These are phyloP conservation scores for Drosophila affinis DNA, from an alignment of 2,888 invertebrate species.

Conservation along the genomic window DNA sequence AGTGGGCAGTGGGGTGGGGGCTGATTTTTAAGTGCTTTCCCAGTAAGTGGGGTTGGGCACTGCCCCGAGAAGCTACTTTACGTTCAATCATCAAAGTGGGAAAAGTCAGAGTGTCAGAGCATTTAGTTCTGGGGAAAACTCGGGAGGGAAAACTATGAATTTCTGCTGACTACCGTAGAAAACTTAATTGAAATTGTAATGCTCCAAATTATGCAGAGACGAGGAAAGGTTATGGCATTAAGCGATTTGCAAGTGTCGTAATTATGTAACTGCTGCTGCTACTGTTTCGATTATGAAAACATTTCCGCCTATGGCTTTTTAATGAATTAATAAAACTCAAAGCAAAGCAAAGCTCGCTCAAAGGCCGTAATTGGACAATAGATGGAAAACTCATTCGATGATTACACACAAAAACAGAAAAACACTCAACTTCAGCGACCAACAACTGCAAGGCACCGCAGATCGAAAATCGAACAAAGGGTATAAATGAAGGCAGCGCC, in stretches of 20 bases:
- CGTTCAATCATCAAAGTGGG: neutral
- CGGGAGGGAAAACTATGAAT: neutral
- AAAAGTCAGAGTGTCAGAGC: neutral
- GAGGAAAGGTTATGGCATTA: neutral
- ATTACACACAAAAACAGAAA: constrained; percentile 44
- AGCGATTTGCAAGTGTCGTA: constrained; percentile 28
- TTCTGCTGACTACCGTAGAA: constrained; percentile 18
- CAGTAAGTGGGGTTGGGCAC: constrained; percentile 3
- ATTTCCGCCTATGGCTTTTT: constrained; percentile 52
- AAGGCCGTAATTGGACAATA: constrained; percentile 58
- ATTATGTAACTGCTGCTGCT: constrained; percentile 18
- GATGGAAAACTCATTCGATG: constrained; percentile 54
- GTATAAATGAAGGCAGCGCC: constrained; percentile 21
- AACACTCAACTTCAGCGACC: constrained; percentile 13
- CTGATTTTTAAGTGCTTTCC: constrained; percentile 20
- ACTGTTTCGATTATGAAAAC: constrained; percentile 36
- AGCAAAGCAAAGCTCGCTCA: constrained; percentile 37
- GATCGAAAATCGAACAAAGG: constrained; percentile 33
- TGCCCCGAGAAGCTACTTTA: neutral
- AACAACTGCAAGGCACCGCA: neutral
- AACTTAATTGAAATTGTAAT: constrained; percentile 25
- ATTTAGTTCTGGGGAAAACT: constrained; percentile 9
- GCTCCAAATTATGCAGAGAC: neutral
- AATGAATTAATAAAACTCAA: constrained; percentile 38
- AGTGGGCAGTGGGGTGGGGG: neutral